Evolutionary conservation across 2,797 vertebrate genomes (phyloP), one percentile per base, ranked within the genome.

Genomic region (Cynopterus sphinx): DNA sequence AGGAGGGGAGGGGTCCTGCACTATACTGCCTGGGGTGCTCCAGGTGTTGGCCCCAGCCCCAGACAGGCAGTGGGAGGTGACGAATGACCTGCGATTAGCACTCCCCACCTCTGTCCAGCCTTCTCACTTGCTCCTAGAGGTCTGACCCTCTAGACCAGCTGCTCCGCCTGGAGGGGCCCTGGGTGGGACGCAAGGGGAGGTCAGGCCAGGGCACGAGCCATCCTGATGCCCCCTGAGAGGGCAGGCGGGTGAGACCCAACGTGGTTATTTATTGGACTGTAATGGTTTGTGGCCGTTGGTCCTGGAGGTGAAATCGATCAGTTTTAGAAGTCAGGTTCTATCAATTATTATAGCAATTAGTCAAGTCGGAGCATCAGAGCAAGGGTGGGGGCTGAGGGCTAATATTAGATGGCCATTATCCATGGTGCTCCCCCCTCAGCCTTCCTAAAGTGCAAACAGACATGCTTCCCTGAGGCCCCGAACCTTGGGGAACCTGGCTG

Each of bases 331-430:
- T 98, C 98, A 92, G 98, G 97, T 98, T 99, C 99, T 99, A 99
- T 99, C 99, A 99, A 99, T 99, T 99, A 99, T 99, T 99, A 98
- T 98, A 91, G 98, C 98, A 98, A 99, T 99, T 99, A 99, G 99
- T 99, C 99, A 99, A 99, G 98, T 98, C 81, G 96, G 87, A 97
- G 96, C 94, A 97, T 98, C 74, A 97, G 85, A 97, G 97, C 90
- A 97, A 97, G 98, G 97, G 96, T 94, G 77, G 98, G 98, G 98
- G 98, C 96, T 90, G 82, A 74, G 85, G 93, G 96, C 96, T 98
- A 82, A 98, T 98, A 98, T 98, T 98, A 98, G 98, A 98, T 91
- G 93, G 98, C 92, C 68, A 49, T 98, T 97, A 94, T 81, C 95
- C 71, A 55, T 68, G 77, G 88, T 65, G n/a, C 65, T 87, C 93